Percentiles rank a stretch among this genome's conserved stretches.
Evolutionary conservation across 2,113 vertebrate genomes (phyloP).

Genomic region (Cyphomyrus plagiostoma): DNA sequence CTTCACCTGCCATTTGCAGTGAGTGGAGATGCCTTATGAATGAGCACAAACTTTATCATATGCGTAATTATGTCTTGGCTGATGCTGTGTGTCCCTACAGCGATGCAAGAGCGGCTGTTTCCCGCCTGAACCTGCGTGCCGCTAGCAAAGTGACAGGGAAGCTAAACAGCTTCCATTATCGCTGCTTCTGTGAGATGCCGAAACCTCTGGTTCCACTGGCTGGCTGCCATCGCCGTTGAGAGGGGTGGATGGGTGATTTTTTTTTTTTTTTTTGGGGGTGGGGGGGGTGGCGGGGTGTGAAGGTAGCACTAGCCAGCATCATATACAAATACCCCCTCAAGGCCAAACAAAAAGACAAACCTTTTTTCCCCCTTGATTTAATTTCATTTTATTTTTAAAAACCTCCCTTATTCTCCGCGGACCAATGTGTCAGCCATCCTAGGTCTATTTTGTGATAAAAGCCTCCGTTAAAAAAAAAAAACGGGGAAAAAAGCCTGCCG

Average conservation of each 20-base stretch:
- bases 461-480: background rate
- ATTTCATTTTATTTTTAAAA: background rate
- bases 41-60: constrained; percentile 1
- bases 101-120: background rate
- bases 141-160: constrained; percentile 30
- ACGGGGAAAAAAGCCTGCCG: background rate
- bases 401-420: background rate
- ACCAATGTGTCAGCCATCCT: background rate
- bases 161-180: constrained; percentile 47
- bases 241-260: constrained; percentile 16
- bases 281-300: background rate
- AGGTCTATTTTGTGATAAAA: constrained; percentile 7
- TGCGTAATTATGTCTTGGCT: constrained; percentile 16
- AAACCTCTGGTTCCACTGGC: constrained; percentile 17
- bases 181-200: constrained; percentile 27
- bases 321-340: background rate
- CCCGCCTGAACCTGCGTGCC: constrained; percentile 31
- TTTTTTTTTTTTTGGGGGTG: background rate
- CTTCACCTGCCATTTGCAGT: background rate
- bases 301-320: background rate
- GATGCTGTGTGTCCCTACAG: background rate
- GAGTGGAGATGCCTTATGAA: background rate
- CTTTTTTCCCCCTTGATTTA: background rate
- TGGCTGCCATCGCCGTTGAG: constrained; percentile 26
- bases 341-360: background rate